These are phyloP conservation scores for Protobothrops flavoviridis DNA, from an alignment of 2,113 vertebrate species.

Conservation along the genomic window DNA sequence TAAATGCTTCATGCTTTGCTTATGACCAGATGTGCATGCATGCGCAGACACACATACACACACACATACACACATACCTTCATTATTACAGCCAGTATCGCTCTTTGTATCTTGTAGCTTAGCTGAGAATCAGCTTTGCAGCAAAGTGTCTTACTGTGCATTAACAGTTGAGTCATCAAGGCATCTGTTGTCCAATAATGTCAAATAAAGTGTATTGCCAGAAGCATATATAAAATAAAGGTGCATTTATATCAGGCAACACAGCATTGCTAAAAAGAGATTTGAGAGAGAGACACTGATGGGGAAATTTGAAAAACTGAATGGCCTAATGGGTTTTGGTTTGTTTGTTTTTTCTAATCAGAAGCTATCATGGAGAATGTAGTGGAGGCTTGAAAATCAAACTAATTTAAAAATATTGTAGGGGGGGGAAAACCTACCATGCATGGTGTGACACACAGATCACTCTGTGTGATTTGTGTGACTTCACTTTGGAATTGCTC, in stretches of 20 bases:
- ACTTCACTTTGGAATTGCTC: background rate
- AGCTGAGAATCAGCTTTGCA: slow-evolving; percentile 40
- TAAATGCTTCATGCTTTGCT: slow-evolving; percentile 44
- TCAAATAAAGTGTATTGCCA: slow-evolving; percentile 56
- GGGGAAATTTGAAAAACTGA: slow-evolving; percentile 61
- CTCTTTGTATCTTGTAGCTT: slow-evolving; percentile 42
- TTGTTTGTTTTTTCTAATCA: slow-evolving; percentile 65
- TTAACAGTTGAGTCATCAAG: slow-evolving; percentile 54
- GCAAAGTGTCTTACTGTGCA: slow-evolving; percentile 64
- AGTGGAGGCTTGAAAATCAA: slow-evolving; percentile 62
- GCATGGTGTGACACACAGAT: background rate
- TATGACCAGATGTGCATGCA: background rate
- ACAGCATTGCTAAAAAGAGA: slow-evolving; percentile 58
- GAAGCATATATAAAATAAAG: slow-evolving; percentile 57
- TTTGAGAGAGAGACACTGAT: slow-evolving; percentile 55
- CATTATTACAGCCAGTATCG: slow-evolving; percentile 48
- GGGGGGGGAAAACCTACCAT: slow-evolving; percentile 38
- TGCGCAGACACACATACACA: background rate
- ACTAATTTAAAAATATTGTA: slow-evolving; percentile 60
- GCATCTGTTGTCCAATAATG: slow-evolving; percentile 55
- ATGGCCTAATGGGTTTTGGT: slow-evolving; percentile 19
- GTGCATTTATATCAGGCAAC: slow-evolving; percentile 61
- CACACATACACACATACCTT: slow-evolving; percentile 49
- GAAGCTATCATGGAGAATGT: slow-evolving; percentile 57
- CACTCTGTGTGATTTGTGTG: background rate